These are phyloP conservation scores for Pao palembangensis DNA, from an alignment of 2,113 vertebrate genomes.

Conservation along the genomic window DNA sequence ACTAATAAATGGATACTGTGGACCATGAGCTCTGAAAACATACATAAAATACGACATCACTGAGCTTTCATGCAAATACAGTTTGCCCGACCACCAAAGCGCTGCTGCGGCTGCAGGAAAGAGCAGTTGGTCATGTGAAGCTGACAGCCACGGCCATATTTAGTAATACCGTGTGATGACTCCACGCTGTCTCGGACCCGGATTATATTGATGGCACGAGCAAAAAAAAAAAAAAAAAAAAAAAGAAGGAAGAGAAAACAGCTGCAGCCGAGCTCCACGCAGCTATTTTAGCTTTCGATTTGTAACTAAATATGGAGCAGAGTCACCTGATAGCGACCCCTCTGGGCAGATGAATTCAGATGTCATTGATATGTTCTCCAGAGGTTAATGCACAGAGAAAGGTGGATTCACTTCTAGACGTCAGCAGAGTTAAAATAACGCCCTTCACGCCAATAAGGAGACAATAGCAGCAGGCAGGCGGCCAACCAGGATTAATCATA, in stretches of 20 bases:
- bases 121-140: conserved; percentile 34
- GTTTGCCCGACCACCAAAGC: not conserved
- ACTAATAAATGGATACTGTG: too few relatives aligned
- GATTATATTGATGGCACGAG: conserved; percentile 68
- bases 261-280: conserved; percentile 65
- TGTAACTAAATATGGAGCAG: conserved; percentile 64
- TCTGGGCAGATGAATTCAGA: not conserved
- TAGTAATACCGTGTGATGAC: conserved; percentile 58
- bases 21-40: too few relatives aligned
- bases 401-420: not conserved
- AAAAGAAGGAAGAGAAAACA: conserved; percentile 37
- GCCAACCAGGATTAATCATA: conserved; percentile 24
- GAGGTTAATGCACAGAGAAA: not conserved
- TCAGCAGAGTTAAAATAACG: conserved; percentile 3
- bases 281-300: conserved; percentile 71
- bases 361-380: not conserved
- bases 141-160: conserved; percentile 59
- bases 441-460: conserved; percentile 35
- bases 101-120: not conserved
- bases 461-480: not conserved
- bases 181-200: conserved; percentile 30
- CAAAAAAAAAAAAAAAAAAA: too few relatives aligned
- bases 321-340: conserved; percentile 3
- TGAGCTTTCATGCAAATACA: not conserved
- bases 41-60: too few relatives aligned